phyloP scores from a whole-genome alignment of 2,113 vertebrate species.

The Sylvia atricapilla region DNA sequence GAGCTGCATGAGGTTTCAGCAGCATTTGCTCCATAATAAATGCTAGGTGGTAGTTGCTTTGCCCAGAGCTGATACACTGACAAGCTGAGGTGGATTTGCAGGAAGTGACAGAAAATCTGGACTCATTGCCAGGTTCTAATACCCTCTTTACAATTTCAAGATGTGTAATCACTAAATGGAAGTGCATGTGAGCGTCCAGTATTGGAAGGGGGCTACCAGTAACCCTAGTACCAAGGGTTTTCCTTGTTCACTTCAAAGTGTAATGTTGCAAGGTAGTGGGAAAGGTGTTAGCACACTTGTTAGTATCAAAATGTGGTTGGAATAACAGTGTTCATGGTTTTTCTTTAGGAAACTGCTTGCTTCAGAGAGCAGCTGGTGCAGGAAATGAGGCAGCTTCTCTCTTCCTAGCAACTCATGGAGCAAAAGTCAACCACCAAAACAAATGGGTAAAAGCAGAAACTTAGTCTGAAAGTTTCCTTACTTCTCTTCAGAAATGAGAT shows the following conservation, averaged over 20 bases:
- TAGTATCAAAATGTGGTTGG: neutral
- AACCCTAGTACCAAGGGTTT: neutral
- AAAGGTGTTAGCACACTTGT: neutral
- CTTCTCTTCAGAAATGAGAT: neutral
- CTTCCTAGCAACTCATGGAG: conserved; percentile 92
- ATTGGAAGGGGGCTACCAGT: neutral
- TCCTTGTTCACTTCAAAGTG: neutral
- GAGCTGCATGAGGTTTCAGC: neutral
- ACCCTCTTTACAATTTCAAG: neutral
- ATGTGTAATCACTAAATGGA: neutral
- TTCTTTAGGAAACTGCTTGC: conserved; percentile 87
- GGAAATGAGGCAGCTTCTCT: conserved; percentile 93
- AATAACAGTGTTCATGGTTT: neutral
- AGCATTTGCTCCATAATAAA: neutral
- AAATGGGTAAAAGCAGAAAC: conserved; percentile 81
- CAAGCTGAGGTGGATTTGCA: neutral
- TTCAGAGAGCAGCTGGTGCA: conserved; percentile 88
- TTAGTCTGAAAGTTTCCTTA: neutral
- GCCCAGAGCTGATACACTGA: neutral
- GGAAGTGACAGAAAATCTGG: neutral
- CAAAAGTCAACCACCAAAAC: conserved; percentile 94
- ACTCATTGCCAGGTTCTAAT: neutral
- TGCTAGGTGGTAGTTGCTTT: neutral
- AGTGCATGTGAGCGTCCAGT: too few relatives aligned
- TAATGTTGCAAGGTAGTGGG: neutral